A percentile compares a stretch with the other conserved stretches of the same genome.
Evolutionary conservation across 2,113 vertebrate species (phyloP).

Genomic region (Hyperopisus bebe): DNA sequence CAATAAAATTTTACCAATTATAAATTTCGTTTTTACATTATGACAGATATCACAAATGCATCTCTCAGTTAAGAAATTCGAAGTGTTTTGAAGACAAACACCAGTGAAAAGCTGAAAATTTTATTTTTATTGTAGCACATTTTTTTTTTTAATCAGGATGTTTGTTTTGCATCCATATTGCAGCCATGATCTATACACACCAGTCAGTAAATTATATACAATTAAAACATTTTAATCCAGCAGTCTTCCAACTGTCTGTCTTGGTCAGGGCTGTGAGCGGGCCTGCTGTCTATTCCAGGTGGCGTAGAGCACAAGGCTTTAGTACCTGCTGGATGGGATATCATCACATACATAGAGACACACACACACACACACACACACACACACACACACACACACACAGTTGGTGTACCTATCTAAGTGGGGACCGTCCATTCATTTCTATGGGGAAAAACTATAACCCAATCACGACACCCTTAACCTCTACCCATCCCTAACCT

Average conservation of each 20-base stretch:
- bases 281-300: not conserved
- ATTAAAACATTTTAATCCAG: not conserved
- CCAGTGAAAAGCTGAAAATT: not conserved
- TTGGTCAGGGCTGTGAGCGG: not conserved
- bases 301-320: not conserved
- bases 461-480: too few species aligned
- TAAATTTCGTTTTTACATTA: not conserved
- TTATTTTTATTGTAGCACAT: not conserved
- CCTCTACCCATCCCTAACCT: too few species aligned
- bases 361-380: not conserved
- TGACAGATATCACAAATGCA: not conserved
- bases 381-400: not conserved
- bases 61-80: not conserved
- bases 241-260: not conserved
- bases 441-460: too few species aligned
- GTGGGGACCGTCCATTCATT: too few species aligned
- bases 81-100: not conserved
- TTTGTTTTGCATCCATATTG: not conserved
- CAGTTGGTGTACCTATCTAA: too few species aligned
- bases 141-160: not conserved
- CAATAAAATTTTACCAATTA: not conserved
- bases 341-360: not conserved
- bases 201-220: not conserved
- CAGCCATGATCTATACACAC: not conserved
- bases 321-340: not conserved